Evolutionary conservation across 2,113 vertebrate species (phyloP).

Genomic region (Mesitornis unicolor): DNA sequence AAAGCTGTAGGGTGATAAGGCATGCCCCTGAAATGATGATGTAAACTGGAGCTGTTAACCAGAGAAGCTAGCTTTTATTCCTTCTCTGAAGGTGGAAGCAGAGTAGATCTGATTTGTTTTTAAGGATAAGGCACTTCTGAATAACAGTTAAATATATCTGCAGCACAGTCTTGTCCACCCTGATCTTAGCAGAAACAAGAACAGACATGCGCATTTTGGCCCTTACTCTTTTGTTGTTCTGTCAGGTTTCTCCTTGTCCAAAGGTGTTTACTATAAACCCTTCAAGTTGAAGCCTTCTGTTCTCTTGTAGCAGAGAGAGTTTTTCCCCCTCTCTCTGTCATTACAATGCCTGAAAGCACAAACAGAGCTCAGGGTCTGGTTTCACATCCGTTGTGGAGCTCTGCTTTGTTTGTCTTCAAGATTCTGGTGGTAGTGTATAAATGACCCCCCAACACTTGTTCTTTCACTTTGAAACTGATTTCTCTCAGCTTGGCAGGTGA

Average conservation of each 20-base stretch:
- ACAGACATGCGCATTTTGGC: neutral
- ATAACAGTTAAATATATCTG: neutral
- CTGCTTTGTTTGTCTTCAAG: slow-evolving; percentile 55
- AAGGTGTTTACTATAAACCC: neutral
- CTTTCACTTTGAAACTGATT: slow-evolving; percentile 61
- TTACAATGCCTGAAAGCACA: slow-evolving; percentile 15
- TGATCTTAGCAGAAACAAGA: neutral
- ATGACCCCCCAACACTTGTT: slow-evolving; percentile 57
- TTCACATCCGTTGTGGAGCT: neutral
- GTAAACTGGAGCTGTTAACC: neutral
- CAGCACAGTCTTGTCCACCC: neutral
- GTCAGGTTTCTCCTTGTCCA: neutral
- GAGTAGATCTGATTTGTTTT: neutral
- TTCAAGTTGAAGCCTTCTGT: neutral
- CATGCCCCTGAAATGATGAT: neutral
- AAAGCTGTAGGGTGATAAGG: neutral
- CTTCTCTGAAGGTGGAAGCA: neutral
- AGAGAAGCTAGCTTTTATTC: neutral
- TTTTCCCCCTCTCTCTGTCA: neutral
- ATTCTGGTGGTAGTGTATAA: slow-evolving; percentile 19
- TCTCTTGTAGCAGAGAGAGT: neutral
- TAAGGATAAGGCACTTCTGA: neutral
- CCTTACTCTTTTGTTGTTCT: neutral
- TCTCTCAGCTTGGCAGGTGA: slow-evolving; percentile 66
- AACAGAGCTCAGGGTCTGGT: neutral